Evolutionary conservation across 2,888 invertebrate genomes (phyloP).

Genomic region (Limnephilus auricula): DNA sequence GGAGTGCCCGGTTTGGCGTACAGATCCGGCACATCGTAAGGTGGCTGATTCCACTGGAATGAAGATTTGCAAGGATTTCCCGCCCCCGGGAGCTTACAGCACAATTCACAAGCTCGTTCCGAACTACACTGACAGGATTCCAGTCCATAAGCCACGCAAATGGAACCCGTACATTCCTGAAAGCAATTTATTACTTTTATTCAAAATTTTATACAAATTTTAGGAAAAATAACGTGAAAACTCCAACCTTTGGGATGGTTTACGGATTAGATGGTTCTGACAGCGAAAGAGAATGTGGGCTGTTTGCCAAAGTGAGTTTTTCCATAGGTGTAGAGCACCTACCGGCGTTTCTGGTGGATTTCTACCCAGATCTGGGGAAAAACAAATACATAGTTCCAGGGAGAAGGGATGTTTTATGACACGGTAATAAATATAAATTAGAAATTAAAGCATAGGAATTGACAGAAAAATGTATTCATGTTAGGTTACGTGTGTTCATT

Average conservation of each 20-base stretch:
- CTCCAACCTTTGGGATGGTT: background rate
- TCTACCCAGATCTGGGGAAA: too few relatives aligned
- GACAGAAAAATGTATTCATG: too few relatives aligned
- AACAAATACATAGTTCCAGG: too few relatives aligned
- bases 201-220: background rate
- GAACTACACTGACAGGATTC: slow-evolving; percentile 96
- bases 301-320: background rate
- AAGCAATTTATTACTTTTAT: slow-evolving; percentile 47
- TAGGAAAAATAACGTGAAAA: background rate
- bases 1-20: slow-evolving; percentile 96
- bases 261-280: background rate
- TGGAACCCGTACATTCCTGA: slow-evolving; percentile 97
- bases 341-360: too few relatives aligned
- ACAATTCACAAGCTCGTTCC: slow-evolving; percentile 93
- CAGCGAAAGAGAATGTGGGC: background rate
- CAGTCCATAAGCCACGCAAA: slow-evolving; percentile 96
- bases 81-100: slow-evolving; percentile 92
- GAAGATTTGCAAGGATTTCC: slow-evolving; percentile 91
- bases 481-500: background rate
- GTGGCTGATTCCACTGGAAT: slow-evolving; percentile 92
- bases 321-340: too few relatives aligned
- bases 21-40: slow-evolving; percentile 95
- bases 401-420: too few relatives aligned
- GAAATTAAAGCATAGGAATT: too few relatives aligned
- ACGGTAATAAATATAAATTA: too few relatives aligned